These are phyloP conservation scores for Erebia epiphron DNA, from an alignment of 2,888 invertebrate species.

Conservation along the genomic window DNA sequence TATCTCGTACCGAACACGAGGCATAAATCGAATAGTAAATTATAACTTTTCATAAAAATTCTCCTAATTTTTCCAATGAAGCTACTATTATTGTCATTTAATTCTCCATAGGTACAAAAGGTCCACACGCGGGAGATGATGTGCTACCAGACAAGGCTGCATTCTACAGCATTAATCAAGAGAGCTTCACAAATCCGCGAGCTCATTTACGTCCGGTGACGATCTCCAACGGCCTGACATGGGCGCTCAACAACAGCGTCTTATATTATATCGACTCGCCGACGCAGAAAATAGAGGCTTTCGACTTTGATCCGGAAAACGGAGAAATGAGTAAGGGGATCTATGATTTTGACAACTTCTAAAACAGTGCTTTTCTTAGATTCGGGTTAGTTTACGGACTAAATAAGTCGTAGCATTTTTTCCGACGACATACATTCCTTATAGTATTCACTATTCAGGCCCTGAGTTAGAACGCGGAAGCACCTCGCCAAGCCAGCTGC, in stretches of 20 bases:
- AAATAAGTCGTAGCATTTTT: too few relatives aligned
- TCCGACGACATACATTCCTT: too few relatives aligned
- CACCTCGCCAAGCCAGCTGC: too few relatives aligned
- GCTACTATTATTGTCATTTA: not conserved
- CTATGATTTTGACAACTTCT: too few relatives aligned
- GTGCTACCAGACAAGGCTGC: constrained; percentile 78
- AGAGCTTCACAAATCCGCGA: constrained; percentile 50
- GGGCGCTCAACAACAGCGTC: constrained; percentile 85
- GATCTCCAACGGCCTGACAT: constrained; percentile 89
- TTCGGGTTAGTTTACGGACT: too few relatives aligned
- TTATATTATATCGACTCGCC: constrained; percentile 90
- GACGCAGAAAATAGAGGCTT: constrained; percentile 85
- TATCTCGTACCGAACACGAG: too few relatives aligned
- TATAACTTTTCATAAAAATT: too few relatives aligned
- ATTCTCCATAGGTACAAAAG: constrained; percentile 81
- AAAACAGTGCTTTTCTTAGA: too few relatives aligned
- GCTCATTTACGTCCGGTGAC: constrained; percentile 71
- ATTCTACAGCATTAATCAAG: constrained; percentile 78
- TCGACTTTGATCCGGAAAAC: constrained; percentile 83
- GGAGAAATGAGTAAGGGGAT: constrained; percentile 55
- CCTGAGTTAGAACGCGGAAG: too few relatives aligned
- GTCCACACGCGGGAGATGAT: constrained; percentile 77
- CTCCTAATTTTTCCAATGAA: not conserved
- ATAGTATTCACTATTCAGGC: too few relatives aligned
- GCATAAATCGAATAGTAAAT: too few relatives aligned